Evolutionary conservation across 2,113 vertebrate species (phyloP).

Genomic region (Phalacrocorax pelagicus): DNA sequence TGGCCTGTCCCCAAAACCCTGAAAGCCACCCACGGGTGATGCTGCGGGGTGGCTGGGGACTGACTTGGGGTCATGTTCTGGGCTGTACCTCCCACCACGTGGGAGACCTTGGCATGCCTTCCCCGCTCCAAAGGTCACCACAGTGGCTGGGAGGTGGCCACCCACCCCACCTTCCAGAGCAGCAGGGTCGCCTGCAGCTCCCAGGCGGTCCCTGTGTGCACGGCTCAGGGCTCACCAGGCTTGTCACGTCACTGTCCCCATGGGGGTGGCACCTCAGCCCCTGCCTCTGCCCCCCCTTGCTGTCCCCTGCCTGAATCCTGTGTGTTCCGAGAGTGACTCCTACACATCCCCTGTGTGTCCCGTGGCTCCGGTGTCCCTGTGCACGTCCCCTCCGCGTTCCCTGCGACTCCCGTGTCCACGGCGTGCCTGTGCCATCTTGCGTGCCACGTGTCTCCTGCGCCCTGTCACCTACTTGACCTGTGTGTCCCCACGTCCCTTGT

Average conservation of each 20-base stretch:
- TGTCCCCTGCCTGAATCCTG: background rate
- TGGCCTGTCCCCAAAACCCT: background rate
- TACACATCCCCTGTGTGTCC: background rate
- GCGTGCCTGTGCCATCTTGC: background rate
- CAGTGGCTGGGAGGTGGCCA: rapidly evolving
- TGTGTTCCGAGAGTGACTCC: background rate
- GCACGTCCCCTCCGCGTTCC: background rate
- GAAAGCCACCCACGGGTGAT: rapidly evolving
- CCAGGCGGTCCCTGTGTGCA: rapidly evolving
- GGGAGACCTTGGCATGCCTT: background rate
- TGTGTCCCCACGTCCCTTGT: rapidly evolving
- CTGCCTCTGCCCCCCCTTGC: background rate
- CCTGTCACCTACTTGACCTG: background rate
- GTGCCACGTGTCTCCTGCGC: background rate
- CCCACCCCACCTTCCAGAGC: background rate
- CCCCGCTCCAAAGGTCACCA: background rate
- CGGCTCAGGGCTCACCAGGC: background rate
- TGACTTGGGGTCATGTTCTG: rapidly evolving
- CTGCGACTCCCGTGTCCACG: background rate
- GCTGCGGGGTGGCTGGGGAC: background rate
- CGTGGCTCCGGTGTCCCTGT: background rate
- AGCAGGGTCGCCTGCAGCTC: background rate
- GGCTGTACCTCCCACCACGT: background rate
- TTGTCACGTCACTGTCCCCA: rapidly evolving
- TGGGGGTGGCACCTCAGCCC: background rate